phyloP scores from a whole-genome alignment of 2,797 vertebrate genomes.

The Petrocephalus schoutedeni region DNA sequence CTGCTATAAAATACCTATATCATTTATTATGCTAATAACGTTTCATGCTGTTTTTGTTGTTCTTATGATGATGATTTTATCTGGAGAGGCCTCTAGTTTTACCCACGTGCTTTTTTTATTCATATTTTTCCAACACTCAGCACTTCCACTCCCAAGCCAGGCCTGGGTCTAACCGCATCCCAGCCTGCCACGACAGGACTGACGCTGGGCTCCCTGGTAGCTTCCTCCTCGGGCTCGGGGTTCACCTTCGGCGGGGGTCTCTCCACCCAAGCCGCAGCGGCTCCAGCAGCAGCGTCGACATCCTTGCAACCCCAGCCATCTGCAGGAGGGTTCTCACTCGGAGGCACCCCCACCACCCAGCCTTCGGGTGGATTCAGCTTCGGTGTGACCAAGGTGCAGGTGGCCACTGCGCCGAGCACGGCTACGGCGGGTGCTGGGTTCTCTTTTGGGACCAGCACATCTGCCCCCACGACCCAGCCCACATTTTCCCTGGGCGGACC shows the following conservation, averaged over 20 bases:
- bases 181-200: constrained; percentile 50
- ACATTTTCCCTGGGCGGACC: constrained; percentile 56
- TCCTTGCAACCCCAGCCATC: constrained; percentile 30
- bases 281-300: background rate
- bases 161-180: constrained; percentile 48
- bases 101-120: background rate
- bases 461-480: constrained; percentile 36
- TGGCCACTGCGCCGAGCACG: constrained; percentile 35
- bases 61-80: background rate
- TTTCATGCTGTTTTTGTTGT: background rate
- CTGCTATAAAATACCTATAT: background rate
- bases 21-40: background rate
- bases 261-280: constrained; percentile 43
- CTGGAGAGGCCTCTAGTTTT: background rate
- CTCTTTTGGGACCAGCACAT: constrained; percentile 44
- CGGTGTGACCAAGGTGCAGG: constrained; percentile 56
- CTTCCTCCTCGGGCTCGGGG: constrained; percentile 50
- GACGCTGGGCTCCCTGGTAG: constrained; percentile 46
- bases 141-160: constrained; percentile 57
- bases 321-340: constrained; percentile 38
- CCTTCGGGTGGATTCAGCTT: constrained; percentile 48
- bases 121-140: constrained; percentile 28
- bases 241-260: constrained; percentile 51
- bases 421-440: constrained; percentile 52
- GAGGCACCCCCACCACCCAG: constrained; percentile 28